Evolutionary conservation across 2,888 invertebrate genomes (phyloP), one percentile per base, ranked within the genome.

Genomic region (Synanthedon myopaeformis): DNA sequence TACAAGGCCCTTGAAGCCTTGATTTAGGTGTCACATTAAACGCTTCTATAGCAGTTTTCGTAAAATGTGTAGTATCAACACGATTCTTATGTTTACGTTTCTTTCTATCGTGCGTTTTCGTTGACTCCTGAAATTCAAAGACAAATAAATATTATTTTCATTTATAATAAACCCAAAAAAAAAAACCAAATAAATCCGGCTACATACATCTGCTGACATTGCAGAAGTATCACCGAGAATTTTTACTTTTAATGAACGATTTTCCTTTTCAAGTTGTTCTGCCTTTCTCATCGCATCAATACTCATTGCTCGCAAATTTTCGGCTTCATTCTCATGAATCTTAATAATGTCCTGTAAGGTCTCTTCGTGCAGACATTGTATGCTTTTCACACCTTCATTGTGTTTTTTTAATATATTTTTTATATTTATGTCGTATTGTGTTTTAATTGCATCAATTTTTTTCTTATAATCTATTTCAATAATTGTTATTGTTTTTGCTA

Each of bases 301-400:
- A 57, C 84, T 84, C 77, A 87, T 77, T 3, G 74, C 65, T 61
- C 86, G 74, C 57, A 89, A 71, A 59, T 76, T 84, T 58, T 89
- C 88, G 10, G 89, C 75, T 75, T 89, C 89, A 59, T 81, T 84
- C 62, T 89, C 89, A 61, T 89, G 86, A 49, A 79, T 75, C 56
- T 78, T 80, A 50, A 81, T 76, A 48, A 89, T 71, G 50, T 89
- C 86, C 54, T 81, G 74, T 17, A 90, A 60, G 1, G 83, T 76
- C 60, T 89, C 88, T 64, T 89, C 89, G 42, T 90, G 89, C 41
- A 89, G 75, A 57, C 72, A 76, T 68, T 90, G 90, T 62, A 90
- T 79, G 59, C 80, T 88, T 58, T 78, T 79, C 3, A 90, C 88
- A n/a, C 89, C 89, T 57, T 82, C 79, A 62, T 88, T 86, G 59